Evolutionary conservation across 2,113 vertebrate genomes (phyloP).

Genomic region (Dipodomys stephensi): DNA sequence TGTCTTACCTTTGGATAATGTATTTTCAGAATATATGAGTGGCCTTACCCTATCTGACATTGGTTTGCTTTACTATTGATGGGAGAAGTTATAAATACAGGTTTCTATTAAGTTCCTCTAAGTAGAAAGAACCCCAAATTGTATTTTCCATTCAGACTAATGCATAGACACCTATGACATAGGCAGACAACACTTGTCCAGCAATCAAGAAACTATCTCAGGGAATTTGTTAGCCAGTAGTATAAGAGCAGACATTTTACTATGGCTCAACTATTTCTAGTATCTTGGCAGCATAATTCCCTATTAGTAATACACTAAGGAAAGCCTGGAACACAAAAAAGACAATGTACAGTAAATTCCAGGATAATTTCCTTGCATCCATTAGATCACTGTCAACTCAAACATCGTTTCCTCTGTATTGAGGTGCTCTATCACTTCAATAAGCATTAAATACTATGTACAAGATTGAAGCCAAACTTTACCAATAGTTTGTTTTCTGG

Average conservation of each 20-base stretch:
- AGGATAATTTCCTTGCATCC: constrained; percentile 77
- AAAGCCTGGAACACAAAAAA: constrained; percentile 67
- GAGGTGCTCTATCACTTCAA: constrained; percentile 72
- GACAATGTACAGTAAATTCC: constrained; percentile 59
- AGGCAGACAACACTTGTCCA: constrained; percentile 9
- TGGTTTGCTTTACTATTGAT: neutral
- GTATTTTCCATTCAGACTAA: neutral
- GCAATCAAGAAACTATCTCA: neutral
- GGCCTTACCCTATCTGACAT: neutral
- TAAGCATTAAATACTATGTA: constrained; percentile 74
- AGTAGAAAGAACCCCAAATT: neutral
- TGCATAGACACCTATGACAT: neutral
- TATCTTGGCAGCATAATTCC: constrained; percentile 69
- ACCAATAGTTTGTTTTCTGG: constrained; percentile 83
- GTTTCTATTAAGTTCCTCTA: neutral
- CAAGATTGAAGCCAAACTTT: constrained; percentile 79
- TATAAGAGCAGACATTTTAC: constrained; percentile 50
- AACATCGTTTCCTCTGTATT: constrained; percentile 68
- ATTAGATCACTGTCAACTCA: constrained; percentile 70
- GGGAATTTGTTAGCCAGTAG: constrained; percentile 62
- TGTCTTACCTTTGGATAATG: neutral
- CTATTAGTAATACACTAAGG: constrained; percentile 74
- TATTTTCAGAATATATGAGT: neutral
- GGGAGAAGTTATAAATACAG: neutral
- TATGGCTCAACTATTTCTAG: neutral